A percentile compares a stretch with the other conserved stretches of the same genome.
Evolutionary conservation across 2,888 invertebrate species (phyloP).

Genomic region (Amorpha juglandis): DNA sequence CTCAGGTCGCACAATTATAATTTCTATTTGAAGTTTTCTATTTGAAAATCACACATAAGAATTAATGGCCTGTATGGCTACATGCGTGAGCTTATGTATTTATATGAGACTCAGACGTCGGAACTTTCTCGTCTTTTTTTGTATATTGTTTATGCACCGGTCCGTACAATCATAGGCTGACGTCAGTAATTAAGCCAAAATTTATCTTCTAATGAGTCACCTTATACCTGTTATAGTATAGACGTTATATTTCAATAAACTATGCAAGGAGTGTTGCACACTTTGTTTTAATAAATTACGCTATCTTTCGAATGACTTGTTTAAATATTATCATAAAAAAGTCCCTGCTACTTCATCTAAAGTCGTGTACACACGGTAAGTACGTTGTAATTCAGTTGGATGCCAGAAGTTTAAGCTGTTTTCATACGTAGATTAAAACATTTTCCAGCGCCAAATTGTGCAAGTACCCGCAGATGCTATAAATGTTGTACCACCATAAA

Average conservation of each 20-base stretch:
- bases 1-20: too few species aligned
- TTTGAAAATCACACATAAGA: too few species aligned
- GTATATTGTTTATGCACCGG: too few species aligned
- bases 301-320: background rate
- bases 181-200: too few species aligned
- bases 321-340: slow-evolving; percentile 13
- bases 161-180: background rate
- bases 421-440: background rate
- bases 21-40: too few species aligned
- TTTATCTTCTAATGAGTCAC: background rate
- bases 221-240: background rate
- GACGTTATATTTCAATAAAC: too few species aligned
- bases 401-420: background rate
- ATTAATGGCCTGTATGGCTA: too few species aligned
- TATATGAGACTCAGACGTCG: too few species aligned
- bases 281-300: background rate
- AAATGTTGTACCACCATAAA: background rate
- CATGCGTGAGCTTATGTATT: too few species aligned
- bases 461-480: background rate
- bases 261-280: background rate
- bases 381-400: background rate
- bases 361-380: background rate
- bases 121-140: too few species aligned
- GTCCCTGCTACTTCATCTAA: background rate
- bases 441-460: background rate